A percentile compares a stretch with the other conserved stretches of the same genome.
Evolutionary conservation across 2,888 invertebrate species (phyloP).

Genomic region (Andrena camellia): DNA sequence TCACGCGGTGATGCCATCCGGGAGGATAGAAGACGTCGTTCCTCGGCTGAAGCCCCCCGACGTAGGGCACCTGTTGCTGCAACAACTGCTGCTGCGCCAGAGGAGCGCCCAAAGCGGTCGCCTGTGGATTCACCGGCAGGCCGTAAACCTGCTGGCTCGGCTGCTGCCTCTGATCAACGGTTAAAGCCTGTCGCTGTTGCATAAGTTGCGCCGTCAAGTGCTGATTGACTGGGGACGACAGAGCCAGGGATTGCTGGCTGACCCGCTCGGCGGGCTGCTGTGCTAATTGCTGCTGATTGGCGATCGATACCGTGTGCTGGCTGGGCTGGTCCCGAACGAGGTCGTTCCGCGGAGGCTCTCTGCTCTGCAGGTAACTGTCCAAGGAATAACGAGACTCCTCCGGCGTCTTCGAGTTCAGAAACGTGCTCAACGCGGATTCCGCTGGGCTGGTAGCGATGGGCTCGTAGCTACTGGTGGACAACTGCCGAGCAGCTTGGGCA

Average conservation of each 20-base stretch:
- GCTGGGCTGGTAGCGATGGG: slow-evolving; percentile 16
- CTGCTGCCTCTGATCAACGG: slow-evolving; percentile 33
- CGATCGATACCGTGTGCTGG: background rate
- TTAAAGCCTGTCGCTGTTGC: slow-evolving; percentile 42
- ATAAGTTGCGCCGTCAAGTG: slow-evolving; percentile 47
- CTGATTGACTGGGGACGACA: slow-evolving; percentile 49
- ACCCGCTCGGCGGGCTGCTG: slow-evolving; percentile 6
- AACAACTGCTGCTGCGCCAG: slow-evolving; percentile 18
- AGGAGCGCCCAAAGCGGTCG: slow-evolving; percentile 7
- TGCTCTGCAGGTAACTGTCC: slow-evolving; percentile 73
- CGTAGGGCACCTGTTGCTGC: slow-evolving; percentile 41
- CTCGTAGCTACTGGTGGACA: slow-evolving; percentile 14
- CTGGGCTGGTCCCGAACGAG: background rate
- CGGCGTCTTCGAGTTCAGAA: slow-evolving; percentile 80
- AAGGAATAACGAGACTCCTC: slow-evolving; percentile 79
- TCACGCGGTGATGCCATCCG: slow-evolving; percentile 62
- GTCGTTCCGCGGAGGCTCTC: background rate
- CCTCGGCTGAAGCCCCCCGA: slow-evolving; percentile 41
- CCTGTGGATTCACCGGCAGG: slow-evolving; percentile 1
- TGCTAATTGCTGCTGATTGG: slow-evolving; percentile 31
- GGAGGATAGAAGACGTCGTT: slow-evolving; percentile 56
- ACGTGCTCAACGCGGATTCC: slow-evolving; percentile 73
- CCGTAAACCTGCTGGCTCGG: slow-evolving; percentile 19
- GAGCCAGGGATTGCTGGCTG: slow-evolving; percentile 18
- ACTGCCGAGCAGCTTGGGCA: slow-evolving; percentile 22